phyloP scores from a whole-genome alignment of 2,113 vertebrate species.

The Engraulis encrasicolus region DNA sequence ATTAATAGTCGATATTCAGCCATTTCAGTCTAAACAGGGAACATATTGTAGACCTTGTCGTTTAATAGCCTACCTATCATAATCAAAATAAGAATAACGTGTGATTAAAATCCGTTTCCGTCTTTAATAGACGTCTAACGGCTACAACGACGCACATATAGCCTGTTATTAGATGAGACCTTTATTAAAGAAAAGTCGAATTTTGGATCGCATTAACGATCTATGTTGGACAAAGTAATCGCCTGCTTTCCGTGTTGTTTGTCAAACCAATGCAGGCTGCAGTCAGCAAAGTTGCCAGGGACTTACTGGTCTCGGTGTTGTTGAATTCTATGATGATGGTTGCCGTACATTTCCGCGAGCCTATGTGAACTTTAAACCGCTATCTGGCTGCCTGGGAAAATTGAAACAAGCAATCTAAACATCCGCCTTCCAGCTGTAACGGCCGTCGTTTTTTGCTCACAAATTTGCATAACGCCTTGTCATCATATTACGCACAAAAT shows the following conservation, averaged over 20 bases:
- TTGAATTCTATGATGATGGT: background rate
- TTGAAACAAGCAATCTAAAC: background rate
- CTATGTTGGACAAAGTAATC: background rate
- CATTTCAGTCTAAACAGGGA: no score
- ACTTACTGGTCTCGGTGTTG: background rate
- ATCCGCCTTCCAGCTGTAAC: background rate
- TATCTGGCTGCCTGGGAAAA: background rate
- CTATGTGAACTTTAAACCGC: background rate
- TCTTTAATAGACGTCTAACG: no score
- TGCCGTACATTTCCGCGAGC: background rate
- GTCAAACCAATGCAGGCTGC: background rate
- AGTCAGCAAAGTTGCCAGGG: background rate
- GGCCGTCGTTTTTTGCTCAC: background rate
- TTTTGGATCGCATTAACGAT: background rate
- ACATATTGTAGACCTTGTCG: no score
- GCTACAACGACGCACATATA: no score
- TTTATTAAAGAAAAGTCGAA: background rate
- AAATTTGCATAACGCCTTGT: background rate
- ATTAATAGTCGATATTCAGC: background rate
- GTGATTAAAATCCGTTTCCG: no score
- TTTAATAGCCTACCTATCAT: no score
- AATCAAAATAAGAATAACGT: no score
- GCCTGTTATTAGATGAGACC: no score
- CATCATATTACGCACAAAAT: background rate
- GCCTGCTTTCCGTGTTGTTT: background rate